Evolutionary conservation across 2,888 invertebrate species (phyloP).

Genomic region (Priocnemis perturbator): DNA sequence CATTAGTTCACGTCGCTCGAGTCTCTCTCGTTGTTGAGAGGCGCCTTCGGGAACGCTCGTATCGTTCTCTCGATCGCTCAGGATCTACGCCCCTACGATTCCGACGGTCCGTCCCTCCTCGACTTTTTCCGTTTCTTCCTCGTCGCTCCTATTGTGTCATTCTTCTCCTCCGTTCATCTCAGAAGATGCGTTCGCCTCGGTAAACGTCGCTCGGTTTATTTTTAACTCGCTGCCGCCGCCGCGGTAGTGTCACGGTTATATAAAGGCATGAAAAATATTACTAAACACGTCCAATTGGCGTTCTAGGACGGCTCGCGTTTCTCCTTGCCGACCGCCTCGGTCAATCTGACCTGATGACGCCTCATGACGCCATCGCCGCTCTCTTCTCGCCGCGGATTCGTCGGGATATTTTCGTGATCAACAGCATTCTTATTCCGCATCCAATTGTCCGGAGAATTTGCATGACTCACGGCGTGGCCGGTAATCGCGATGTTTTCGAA

Average conservation of each 20-base stretch:
- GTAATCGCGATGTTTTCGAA: no score
- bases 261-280: constrained; percentile 43
- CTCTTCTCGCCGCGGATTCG: neutral
- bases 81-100: neutral
- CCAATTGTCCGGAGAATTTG: no score
- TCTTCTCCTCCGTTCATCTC: neutral
- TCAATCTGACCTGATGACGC: constrained; percentile 42
- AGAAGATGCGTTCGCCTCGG: constrained; percentile 22
- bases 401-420: constrained; percentile 4
- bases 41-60: constrained; percentile 32
- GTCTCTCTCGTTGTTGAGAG: constrained; percentile 24
- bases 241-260: constrained; percentile 39
- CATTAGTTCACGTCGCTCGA: constrained; percentile 70
- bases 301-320: constrained; percentile 46
- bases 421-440: neutral
- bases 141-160: neutral
- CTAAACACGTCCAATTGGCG: constrained; percentile 53
- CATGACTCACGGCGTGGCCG: no score
- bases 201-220: constrained; percentile 36
- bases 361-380: constrained; percentile 5
- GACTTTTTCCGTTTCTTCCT: neutral
- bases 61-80: constrained; percentile 23
- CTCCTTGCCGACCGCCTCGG: constrained; percentile 13
- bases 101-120: neutral
- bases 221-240: constrained; percentile 27